A percentile compares a stretch with the other conserved stretches of the same genome.
Conservation (phyloP, 2,113 vertebrate genomes). For the Halcyon senegalensis region DNA sequence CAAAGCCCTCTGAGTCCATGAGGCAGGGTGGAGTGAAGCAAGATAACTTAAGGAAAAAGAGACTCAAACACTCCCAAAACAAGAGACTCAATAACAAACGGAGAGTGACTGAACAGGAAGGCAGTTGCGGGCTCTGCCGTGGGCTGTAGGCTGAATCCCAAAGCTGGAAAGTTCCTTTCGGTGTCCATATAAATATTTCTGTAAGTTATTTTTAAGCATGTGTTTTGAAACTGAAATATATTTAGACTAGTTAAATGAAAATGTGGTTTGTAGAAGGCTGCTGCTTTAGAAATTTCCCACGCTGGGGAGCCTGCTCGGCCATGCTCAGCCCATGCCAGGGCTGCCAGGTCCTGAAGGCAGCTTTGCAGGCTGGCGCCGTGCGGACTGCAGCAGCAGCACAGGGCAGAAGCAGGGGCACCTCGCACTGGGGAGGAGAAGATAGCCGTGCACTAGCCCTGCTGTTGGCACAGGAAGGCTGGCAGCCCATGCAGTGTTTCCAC, state of each 20-base stretch:
- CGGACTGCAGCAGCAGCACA: rapidly evolving
- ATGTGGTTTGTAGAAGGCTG: slow-evolving; percentile 47
- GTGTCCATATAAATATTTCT: slow-evolving; percentile 65
- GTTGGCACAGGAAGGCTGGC: neutral
- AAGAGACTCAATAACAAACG: neutral
- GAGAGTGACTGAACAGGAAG: slow-evolving; percentile 41
- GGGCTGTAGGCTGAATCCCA: slow-evolving; percentile 25
- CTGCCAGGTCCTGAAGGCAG: neutral
- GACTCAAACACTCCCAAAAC: slow-evolving; percentile 35
- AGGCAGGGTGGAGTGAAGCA: slow-evolving; percentile 31
- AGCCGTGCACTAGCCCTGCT: rapidly evolving
- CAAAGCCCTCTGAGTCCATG: slow-evolving; percentile 12
- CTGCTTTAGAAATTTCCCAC: slow-evolving; percentile 66
- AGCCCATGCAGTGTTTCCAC: rapidly evolving
- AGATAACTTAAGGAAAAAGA: slow-evolving; percentile 54
- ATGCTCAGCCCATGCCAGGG: neutral
- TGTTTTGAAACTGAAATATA: slow-evolving; percentile 70
- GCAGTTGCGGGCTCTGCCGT: neutral
- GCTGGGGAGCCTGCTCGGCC: neutral
- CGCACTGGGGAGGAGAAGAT: neutral
- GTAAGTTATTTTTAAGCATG: slow-evolving; percentile 67
- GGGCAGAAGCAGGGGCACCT: neutral
- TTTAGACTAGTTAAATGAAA: slow-evolving; percentile 68
- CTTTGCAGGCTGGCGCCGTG: rapidly evolving
- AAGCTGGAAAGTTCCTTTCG: slow-evolving; percentile 49